These are phyloP conservation scores for Acromyrmex echinatior DNA, from an alignment of 1,140 invertebrate species.

Conservation along the genomic window DNA sequence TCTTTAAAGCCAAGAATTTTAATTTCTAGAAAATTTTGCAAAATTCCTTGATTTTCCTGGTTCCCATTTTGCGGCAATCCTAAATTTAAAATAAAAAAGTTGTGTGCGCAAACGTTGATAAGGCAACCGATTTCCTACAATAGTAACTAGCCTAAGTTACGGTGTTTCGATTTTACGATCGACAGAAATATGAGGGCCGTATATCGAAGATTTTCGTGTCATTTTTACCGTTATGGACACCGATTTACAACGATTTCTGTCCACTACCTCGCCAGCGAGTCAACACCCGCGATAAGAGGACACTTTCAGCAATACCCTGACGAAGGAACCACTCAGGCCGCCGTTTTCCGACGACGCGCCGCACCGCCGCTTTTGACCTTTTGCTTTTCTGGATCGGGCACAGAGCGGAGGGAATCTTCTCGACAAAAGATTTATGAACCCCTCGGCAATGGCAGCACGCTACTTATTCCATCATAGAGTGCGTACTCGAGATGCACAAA, in stretches of 20 bases:
- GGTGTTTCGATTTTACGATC: too few species aligned
- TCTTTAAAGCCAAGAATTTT: too few species aligned
- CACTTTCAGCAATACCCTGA: constrained; percentile 68
- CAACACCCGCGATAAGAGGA: constrained; percentile 74
- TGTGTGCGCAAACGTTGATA: background rate
- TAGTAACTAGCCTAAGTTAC: background rate
- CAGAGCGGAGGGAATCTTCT: constrained; percentile 72
- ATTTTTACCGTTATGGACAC: constrained; percentile 21
- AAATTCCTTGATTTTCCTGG: too few species aligned
- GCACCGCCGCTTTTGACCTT: constrained; percentile 78
- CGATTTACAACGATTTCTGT: constrained; percentile 63
- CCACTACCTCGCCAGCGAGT: constrained; percentile 52
- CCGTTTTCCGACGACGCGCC: constrained; percentile 32
- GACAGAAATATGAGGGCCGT: constrained; percentile 9
- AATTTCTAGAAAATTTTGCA: too few species aligned
- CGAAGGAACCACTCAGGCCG: constrained; percentile 64
- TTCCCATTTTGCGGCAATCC: too few species aligned
- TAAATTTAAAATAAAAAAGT: background rate
- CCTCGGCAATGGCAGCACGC: constrained; percentile 76
- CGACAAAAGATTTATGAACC: constrained; percentile 82
- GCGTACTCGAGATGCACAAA: constrained; percentile 77
- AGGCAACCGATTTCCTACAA: background rate
- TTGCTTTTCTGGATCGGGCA: constrained; percentile 77
- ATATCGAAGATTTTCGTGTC: background rate
- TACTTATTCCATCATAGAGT: constrained; percentile 81